Percentiles rank a stretch among this genome's conserved stretches.
These are phyloP conservation scores for Australoheros facetus DNA, from an alignment of 2,797 vertebrate genomes.

Conservation along the genomic window DNA sequence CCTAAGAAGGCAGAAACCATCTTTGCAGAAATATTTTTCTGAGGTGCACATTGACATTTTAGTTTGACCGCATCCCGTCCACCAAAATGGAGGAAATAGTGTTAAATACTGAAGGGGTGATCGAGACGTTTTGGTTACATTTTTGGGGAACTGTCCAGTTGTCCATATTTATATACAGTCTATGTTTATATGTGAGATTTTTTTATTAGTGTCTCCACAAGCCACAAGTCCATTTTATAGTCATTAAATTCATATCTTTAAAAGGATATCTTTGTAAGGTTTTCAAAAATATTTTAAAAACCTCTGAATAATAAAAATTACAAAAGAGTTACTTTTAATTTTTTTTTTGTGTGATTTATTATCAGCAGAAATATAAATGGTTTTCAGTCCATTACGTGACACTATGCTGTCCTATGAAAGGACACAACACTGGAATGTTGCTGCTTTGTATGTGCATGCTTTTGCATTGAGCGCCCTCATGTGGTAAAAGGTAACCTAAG, in stretches of 20 bases:
- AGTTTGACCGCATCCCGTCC: not conserved
- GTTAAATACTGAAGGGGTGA: not conserved
- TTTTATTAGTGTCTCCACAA: too few species aligned
- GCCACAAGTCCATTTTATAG: not conserved
- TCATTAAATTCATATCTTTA: not conserved
- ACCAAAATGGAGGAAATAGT: not conserved
- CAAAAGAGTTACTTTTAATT: not conserved
- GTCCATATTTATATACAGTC: not conserved
- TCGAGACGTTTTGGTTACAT: not conserved
- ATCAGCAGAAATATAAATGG: not conserved
- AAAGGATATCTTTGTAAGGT: not conserved
- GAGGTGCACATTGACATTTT: not conserved
- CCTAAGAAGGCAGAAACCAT: not conserved
- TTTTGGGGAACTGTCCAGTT: not conserved
- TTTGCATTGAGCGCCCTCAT: slow-evolving; percentile 37
- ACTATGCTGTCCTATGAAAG: not conserved
- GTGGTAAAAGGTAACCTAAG: slow-evolving; percentile 32
- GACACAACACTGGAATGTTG: not conserved
- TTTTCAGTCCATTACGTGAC: not conserved
- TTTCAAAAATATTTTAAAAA: not conserved
- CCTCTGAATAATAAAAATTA: not conserved
- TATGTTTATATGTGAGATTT: not conserved
- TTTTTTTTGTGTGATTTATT: not conserved
- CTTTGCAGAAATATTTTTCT: not conserved
- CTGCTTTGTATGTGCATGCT: not conserved